Base-by-base conservation (phyloP, 1,140 invertebrate genomes). In the Brachionus rubens region DNA sequence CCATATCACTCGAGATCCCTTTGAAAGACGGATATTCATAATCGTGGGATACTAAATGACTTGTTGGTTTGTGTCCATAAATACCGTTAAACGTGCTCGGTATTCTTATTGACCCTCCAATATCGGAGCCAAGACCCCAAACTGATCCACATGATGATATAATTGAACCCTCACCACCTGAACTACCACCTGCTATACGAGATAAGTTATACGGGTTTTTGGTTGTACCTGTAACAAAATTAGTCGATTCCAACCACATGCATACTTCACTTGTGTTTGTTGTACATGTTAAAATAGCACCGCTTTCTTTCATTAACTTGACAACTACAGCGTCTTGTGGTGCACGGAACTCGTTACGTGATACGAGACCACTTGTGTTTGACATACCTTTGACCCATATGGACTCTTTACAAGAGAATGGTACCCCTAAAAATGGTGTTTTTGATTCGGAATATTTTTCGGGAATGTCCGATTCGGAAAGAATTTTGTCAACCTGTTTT, bases 91-190 rank as follows among this genome's bases (percentile, higher is more conserved):
- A 72, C 19, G 19, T 50, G 26, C 46, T 54, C 12, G 68, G 68
- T 36, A 98, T 94, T 30, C 96, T 88, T 80, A 97, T 95, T 10
- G 93, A 96, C 0, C 96, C 96, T 3, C 93, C 95, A 75, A 98
- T 95, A 82, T 98, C 95, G 0, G 93, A 94, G 52, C 94, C 92
- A 43, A 98, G 85, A 1, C 94, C 92, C 78, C 98, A 88, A 10
- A 93, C 89, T 26, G 90, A 89, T 28, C 91, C 92, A 78, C 89
- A 90, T 3, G 91, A 88, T 9, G 91, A 87, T 16, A 92, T 77
- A 12, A 81, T 79, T 76, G 80, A 81, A 14, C 79, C 83, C 77
- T 83, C 83, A 28, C 83, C 84, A 21, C 80, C 83, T 78, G 83
- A 84, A 77, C 83, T 84, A 43, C 84, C 84, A 19, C 84, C 84